Conservation (phyloP, 2,797 vertebrate species). For the Morelia viridis region DNA sequence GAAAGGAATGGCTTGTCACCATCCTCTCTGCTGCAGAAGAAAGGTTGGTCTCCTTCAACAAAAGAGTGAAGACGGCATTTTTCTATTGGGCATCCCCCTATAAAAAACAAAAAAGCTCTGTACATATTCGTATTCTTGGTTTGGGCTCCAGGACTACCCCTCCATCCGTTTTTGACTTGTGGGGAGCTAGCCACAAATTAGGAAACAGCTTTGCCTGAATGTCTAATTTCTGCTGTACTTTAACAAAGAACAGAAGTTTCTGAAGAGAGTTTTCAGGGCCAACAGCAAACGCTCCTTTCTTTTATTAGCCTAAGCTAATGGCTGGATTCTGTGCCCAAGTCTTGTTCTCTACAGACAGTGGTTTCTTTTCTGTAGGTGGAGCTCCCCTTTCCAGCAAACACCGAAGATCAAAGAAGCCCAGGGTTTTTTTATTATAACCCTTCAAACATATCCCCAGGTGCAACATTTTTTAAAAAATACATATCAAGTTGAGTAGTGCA, state of each 20-base stretch:
- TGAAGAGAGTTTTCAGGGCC: background rate
- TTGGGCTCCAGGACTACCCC: background rate
- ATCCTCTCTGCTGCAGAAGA: background rate
- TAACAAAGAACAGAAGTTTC: background rate
- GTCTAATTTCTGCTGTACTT: background rate
- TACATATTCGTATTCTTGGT: background rate
- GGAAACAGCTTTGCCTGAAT: too few relatives aligned
- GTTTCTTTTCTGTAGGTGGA: background rate
- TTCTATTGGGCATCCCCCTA: background rate
- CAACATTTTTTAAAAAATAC: background rate
- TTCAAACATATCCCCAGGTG: background rate
- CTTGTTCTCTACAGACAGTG: background rate
- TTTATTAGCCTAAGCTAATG: background rate
- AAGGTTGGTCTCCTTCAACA: background rate
- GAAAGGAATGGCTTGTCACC: background rate
- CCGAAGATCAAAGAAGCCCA: background rate
- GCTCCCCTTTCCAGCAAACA: background rate
- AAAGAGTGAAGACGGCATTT: background rate
- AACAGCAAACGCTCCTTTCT: too few relatives aligned
- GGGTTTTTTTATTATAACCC: background rate
- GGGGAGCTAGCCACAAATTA: background rate
- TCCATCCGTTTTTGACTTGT: background rate
- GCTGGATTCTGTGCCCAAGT: background rate
- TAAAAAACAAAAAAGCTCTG: background rate
- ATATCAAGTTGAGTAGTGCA: background rate